Evolutionary conservation across 2,888 invertebrate species (phyloP).

Genomic region (Cantharis rustica): DNA sequence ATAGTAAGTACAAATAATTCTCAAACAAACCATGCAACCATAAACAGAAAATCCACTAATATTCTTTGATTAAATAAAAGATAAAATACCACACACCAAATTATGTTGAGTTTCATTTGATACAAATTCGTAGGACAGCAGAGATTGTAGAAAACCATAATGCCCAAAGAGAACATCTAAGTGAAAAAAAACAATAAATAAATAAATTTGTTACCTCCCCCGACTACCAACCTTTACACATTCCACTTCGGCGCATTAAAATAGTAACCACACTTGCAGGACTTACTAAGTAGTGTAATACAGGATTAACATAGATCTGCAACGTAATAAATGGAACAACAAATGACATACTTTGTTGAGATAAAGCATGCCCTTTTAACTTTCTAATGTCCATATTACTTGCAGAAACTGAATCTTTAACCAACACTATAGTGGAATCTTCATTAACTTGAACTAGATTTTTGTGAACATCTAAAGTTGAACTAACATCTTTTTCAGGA

Average conservation of each 20-base stretch:
- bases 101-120: constrained; percentile 57
- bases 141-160: constrained; percentile 58
- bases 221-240: constrained; percentile 42
- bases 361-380: constrained; percentile 68
- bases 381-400: constrained; percentile 57
- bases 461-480: constrained; percentile 65
- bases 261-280: constrained; percentile 64
- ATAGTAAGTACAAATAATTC: not conserved
- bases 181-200: constrained; percentile 13
- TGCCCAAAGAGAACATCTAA: constrained; percentile 60
- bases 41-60: not conserved
- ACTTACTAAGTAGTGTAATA: constrained; percentile 70
- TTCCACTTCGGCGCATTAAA: constrained; percentile 43
- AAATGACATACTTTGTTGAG: constrained; percentile 68
- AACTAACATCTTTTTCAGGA: constrained; percentile 58
- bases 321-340: constrained; percentile 74
- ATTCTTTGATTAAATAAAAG: constrained; percentile 10
- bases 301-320: constrained; percentile 78
- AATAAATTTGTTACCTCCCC: not conserved
- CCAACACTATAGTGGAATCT: constrained; percentile 50
- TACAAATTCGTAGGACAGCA: constrained; percentile 70
- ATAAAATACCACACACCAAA: constrained; percentile 53
- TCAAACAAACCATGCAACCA: not conserved
- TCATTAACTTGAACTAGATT: constrained; percentile 57
- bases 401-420: constrained; percentile 54